Base-by-base conservation (phyloP, 2,797 vertebrate genomes). In the Melanotaenia pygmaea region DNA sequence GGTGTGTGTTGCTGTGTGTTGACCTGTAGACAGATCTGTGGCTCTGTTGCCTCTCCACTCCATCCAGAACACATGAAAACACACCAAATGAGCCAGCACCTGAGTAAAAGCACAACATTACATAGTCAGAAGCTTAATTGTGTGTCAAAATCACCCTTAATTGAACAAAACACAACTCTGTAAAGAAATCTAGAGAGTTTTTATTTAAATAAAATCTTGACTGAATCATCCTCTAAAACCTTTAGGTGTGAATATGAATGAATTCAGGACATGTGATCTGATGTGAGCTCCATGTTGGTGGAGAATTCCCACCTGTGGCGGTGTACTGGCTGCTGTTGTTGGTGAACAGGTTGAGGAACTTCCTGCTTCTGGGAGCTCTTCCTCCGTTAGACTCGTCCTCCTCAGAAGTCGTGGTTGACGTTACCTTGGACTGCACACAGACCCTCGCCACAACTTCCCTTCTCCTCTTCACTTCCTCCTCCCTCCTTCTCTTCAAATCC, bases 21-120 rank as follows among this genome's bases (percentile, higher is more conserved):
- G 74, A 98, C 98, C 98, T 97, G 96, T 98, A 99, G 72, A 95
- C 96, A 0, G 98, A 97, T 37, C 96, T 94, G 87, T 99, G 98
- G 13, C 96, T 99, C 83, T 99, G 98, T 69, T 97, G 96, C 77
- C 95, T 88, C 90, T 99, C 98, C 85, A 97, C 96, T 0, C 98
- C 98, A 0, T 97, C 96, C 85, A 99, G 89, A 86, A 95, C 86
- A 89, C 98, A 99, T 57, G 98, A 99, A 79, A 99, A 99, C 47
- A 98, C 89, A 34, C 97, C 97, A 20, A 99, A 99, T 5, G 96
- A 96, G 47, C 96, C 97, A 0, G 97, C 97, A 82, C 97, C 98
- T 99, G 89, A 53, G 68, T 6, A 45, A 81, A 1, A 84, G n/a
- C 45, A 60, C 0, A 32, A 6, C n/a, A 16, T 24, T 22, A 76